A percentile compares a stretch with the other conserved stretches of the same genome.
These are phyloP conservation scores for Nezara viridula DNA, from an alignment of 2,888 invertebrate genomes.

Conservation along the genomic window DNA sequence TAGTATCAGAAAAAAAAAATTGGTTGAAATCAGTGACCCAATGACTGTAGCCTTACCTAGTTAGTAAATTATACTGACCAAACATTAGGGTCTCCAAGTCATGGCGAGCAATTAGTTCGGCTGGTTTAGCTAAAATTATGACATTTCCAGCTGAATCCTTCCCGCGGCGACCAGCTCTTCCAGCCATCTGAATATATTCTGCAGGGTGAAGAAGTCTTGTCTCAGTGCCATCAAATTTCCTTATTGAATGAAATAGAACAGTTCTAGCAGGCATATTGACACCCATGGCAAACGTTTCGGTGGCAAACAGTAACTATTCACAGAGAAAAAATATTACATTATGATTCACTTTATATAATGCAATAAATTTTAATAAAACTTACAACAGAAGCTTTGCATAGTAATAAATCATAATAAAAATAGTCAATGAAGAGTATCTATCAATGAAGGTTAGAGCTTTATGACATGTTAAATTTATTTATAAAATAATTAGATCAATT, in stretches of 20 bases:
- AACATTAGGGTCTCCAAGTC: conserved; percentile 89
- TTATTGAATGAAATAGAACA: conserved; percentile 93
- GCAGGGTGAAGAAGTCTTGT: conserved; percentile 86
- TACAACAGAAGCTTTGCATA: not conserved
- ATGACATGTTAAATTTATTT: not conserved
- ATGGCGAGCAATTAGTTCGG: conserved; percentile 79
- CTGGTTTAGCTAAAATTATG: conserved; percentile 86
- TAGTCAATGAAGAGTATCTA: too few relatives aligned
- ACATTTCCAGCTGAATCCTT: conserved; percentile 95
- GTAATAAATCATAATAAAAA: not conserved
- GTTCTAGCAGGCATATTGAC: conserved; percentile 99
- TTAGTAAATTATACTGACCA: conserved; percentile 69
- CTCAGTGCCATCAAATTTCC: conserved; percentile 90
- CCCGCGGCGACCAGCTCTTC: conserved; percentile 94
- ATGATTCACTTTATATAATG: too few relatives aligned
- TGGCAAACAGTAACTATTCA: conserved; percentile 91
- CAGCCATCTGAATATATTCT: conserved; percentile 99
- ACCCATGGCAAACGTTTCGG: conserved; percentile 99
- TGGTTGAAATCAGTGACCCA: too few relatives aligned
- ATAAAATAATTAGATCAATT: too few relatives aligned
- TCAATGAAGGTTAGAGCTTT: not conserved
- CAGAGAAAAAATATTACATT: not conserved
- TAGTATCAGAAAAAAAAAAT: too few relatives aligned
- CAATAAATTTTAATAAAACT: not conserved
- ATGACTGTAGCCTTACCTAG: too few relatives aligned